phyloP scores from a whole-genome alignment of 1,140 invertebrate species.

The Vanessa tameamea region DNA sequence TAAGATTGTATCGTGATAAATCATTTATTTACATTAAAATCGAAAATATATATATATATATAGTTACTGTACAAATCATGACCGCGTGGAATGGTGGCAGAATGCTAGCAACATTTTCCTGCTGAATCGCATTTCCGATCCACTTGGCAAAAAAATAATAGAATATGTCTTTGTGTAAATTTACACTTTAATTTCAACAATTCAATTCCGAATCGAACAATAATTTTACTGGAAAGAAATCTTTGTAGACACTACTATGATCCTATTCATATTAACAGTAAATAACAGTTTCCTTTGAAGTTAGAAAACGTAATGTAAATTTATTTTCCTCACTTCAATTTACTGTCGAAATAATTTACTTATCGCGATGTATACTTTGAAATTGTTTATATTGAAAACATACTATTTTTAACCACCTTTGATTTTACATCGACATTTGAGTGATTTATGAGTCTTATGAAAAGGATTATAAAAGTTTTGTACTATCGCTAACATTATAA shows the following conservation, averaged over 20 bases:
- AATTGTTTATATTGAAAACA: conserved; percentile 4
- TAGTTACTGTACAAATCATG: too few species aligned
- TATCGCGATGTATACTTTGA: background rate
- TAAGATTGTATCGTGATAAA: too few species aligned
- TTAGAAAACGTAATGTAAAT: background rate
- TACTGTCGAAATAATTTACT: conserved; percentile 3
- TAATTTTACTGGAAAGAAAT: background rate
- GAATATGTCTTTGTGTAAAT: too few species aligned
- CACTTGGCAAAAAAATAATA: too few species aligned
- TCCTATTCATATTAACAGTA: background rate
- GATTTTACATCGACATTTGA: background rate
- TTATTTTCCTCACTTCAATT: background rate
- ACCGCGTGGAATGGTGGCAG: too few species aligned
- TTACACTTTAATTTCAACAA: too few species aligned
- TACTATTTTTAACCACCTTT: conserved; percentile 5
- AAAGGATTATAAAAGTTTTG: background rate
- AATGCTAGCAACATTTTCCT: too few species aligned
- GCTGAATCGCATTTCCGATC: too few species aligned
- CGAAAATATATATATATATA: too few species aligned
- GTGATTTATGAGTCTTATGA: too few species aligned
- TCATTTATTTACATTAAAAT: too few species aligned
- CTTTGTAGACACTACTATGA: background rate
- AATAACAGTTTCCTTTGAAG: conserved; percentile 3
- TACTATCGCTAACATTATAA: background rate
- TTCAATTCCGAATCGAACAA: background rate